Evolutionary conservation across 2,797 vertebrate species (phyloP).

Genomic region (Oryzias dopingdopingensis): DNA sequence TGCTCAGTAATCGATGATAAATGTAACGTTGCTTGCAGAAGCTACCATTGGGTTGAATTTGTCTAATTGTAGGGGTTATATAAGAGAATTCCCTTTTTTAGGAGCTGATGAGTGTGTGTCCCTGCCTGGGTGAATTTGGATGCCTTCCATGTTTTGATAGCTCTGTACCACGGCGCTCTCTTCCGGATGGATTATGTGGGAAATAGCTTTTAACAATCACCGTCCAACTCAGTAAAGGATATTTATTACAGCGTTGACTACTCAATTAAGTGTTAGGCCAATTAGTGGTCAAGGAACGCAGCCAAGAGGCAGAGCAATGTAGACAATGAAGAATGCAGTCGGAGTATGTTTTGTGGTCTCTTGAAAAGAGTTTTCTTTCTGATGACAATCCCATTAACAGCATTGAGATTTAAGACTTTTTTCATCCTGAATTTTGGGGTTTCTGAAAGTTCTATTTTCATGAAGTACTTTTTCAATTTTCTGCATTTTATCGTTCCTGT

Average conservation of each 20-base stretch:
- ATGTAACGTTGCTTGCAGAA: too few species aligned
- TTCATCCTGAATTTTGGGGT: conserved; percentile 32
- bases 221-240: conserved; percentile 50
- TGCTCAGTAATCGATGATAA: too few species aligned
- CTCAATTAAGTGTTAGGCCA: conserved; percentile 62
- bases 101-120: too few species aligned
- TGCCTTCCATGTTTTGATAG: conserved; percentile 1
- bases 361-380: conserved; percentile 54
- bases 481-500: background rate
- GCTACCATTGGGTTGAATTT: too few species aligned
- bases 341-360: conserved; percentile 39
- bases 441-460: conserved; percentile 52
- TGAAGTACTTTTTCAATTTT: conserved; percentile 32
- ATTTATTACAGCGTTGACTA: conserved; percentile 59
- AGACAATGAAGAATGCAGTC: conserved; percentile 35
- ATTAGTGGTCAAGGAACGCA: conserved; percentile 59
- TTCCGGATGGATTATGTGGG: conserved; percentile 38
- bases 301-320: conserved; percentile 41
- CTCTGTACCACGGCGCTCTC: conserved; percentile 10
- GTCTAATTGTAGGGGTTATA: too few species aligned
- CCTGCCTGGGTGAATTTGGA: background rate
- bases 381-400: conserved; percentile 67
- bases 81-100: too few species aligned
- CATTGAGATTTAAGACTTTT: conserved; percentile 35
- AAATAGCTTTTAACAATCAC: conserved; percentile 49